phyloP scores from a whole-genome alignment of 1,140 invertebrate species.

The Dysdera silvatica region DNA sequence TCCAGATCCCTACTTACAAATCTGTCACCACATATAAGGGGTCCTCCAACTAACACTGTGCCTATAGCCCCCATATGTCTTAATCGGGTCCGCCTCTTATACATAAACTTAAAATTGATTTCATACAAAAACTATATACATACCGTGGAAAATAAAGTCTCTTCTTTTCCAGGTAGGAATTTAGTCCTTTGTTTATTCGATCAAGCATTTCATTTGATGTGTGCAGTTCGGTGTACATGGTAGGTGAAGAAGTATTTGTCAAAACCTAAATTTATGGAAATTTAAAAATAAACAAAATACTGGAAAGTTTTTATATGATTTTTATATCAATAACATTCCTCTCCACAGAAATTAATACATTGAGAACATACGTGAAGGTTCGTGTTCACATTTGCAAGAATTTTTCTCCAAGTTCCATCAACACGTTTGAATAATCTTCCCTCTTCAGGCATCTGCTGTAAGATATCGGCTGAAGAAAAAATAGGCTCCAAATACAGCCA shows the following conservation, averaged over 20 bases:
- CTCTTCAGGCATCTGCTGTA: constrained; percentile 87
- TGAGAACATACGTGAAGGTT: too few species aligned
- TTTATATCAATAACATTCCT: background rate
- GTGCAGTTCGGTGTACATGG: constrained; percentile 55
- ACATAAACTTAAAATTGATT: too few species aligned
- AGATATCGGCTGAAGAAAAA: constrained; percentile 87
- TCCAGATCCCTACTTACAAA: too few species aligned
- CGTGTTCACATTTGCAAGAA: too few species aligned
- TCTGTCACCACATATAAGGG: too few species aligned
- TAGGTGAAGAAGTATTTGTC: constrained; percentile 5
- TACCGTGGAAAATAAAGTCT: constrained; percentile 72
- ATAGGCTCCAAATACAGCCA: constrained; percentile 90
- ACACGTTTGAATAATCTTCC: constrained; percentile 66
- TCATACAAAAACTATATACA: too few species aligned
- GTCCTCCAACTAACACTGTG: too few species aligned
- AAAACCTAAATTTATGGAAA: constrained; percentile 4
- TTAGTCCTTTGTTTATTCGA: constrained; percentile 74
- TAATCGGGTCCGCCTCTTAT: too few species aligned
- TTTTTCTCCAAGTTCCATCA: constrained; percentile 64
- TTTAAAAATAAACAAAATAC: background rate
- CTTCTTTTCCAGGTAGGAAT: constrained; percentile 85
- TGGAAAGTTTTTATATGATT: background rate
- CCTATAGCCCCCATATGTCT: too few species aligned
- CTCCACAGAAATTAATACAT: background rate
- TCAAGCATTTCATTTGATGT: constrained; percentile 66